Conservation (phyloP, 2,888 invertebrate genomes). For the Eurytoma adleriae region DNA sequence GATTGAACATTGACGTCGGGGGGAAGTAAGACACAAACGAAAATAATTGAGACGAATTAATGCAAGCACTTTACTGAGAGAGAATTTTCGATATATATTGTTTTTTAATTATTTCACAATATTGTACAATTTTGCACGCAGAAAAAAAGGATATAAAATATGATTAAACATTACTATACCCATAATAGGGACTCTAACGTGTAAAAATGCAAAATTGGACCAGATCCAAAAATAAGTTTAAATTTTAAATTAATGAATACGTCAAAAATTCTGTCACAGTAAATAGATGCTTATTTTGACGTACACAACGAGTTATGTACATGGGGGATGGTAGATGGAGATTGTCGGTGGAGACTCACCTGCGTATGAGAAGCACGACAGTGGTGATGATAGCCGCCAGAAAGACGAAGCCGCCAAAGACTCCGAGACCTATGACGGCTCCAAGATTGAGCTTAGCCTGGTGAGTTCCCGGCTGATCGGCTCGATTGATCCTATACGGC, state of each 20-base stretch:
- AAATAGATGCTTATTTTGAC: background rate
- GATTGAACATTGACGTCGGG: conserved; percentile 28
- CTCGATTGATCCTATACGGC: conserved; percentile 78
- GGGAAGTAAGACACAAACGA: conserved; percentile 11
- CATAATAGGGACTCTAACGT: no score
- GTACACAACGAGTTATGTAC: background rate
- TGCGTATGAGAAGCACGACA: conserved; percentile 90
- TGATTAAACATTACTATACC: no score
- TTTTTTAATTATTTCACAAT: no score
- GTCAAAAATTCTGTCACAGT: no score
- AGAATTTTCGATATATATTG: no score
- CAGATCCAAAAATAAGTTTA: no score
- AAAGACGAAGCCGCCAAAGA: conserved; percentile 94
- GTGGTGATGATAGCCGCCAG: conserved; percentile 93
- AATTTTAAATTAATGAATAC: no score
- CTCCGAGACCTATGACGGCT: conserved; percentile 91
- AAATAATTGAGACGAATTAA: background rate
- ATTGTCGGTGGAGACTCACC: conserved; percentile 79
- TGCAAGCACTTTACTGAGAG: no score
- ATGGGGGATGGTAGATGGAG: background rate
- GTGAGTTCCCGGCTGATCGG: conserved; percentile 68
- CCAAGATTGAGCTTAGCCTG: conserved; percentile 87
- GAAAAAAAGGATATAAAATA: no score
- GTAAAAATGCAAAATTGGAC: no score
- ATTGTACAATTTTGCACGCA: no score